Percentiles rank a stretch among this genome's conserved stretches.
Evolutionary conservation across 2,113 vertebrate genomes (phyloP).

Genomic region (Amia ocellicauda): DNA sequence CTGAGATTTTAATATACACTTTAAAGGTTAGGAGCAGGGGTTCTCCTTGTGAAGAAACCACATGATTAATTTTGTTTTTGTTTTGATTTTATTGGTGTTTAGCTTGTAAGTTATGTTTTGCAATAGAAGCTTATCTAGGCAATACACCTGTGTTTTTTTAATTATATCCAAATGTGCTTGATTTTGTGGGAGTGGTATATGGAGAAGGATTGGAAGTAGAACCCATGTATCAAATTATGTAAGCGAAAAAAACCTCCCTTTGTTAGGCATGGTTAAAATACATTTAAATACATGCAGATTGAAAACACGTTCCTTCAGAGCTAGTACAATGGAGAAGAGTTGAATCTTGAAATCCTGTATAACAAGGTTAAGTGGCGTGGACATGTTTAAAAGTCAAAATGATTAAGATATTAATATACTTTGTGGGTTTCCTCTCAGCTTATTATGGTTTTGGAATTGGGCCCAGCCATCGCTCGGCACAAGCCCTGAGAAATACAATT

Average conservation of each 20-base stretch:
- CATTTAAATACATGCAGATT: no score
- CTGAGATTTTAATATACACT: constrained; percentile 19
- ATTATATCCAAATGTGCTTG: no score
- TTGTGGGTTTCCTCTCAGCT: not conserved
- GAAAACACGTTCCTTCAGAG: no score
- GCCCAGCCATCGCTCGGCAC: not conserved
- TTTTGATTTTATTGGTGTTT: not conserved
- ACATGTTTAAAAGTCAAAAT: not conserved
- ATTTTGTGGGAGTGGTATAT: not conserved
- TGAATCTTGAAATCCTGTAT: not conserved
- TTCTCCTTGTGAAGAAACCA: not conserved
- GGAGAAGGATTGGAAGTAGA: not conserved
- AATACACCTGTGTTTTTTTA: no score
- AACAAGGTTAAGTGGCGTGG: not conserved
- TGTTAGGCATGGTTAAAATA: no score
- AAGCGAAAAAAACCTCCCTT: no score
- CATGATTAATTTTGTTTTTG: not conserved
- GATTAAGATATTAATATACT: constrained; percentile 8
- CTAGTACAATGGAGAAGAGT: not conserved
- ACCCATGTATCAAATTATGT: no score
- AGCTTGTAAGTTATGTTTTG: no score
- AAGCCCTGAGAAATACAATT: constrained; percentile 1
- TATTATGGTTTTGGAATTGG: not conserved
- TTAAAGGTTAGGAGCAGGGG: constrained; percentile 28
- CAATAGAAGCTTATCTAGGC: no score